Evolutionary conservation across 2,888 invertebrate genomes (phyloP), one percentile per base, ranked within the genome.

Genomic region (Lottia gigantea): DNA sequence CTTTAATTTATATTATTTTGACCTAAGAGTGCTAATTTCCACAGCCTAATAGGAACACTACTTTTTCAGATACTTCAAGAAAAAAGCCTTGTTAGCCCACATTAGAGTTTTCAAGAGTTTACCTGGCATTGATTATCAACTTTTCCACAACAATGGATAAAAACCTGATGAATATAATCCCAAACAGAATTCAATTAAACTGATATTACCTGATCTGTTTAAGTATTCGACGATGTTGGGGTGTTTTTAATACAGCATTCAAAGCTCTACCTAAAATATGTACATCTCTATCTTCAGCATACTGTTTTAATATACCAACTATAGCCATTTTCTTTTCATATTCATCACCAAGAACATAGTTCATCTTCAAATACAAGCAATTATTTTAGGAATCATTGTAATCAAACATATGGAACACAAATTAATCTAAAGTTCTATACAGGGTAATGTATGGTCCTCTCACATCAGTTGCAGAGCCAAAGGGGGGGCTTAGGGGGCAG

Each of bases 211-310:
- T 82, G 67, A 86, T 83, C 67, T 83, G 80, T 66, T 72, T 72
- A 0, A 86, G 72, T 25, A 86, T 75, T 64, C 74, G 76, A 23
- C 82, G 75, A 26, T 85, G 83, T 2, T 79, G 75, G 14, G 80
- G 76, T 1, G 83, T 80, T 69, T 78, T 80, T 49, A 86, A 76
- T 14, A 83, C 73, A 46, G 79, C 78, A 14, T 77, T 74, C 62
- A 86, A 72, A 25, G 84, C 80, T 23, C 77, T 69, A 26, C 81
- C 80, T 40, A 86, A 74, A 70, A 81, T 81, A 26, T 84, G 83
- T 4, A 88, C 78, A 71, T 88, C 83, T 19, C 87, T 63, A 74
- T 86, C 84, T 72, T 87, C 86, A 2, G 88, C 87, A 75, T 87
- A 88, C 69, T 84, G 82, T 71, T 87, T 88, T 73, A 88, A 74